Evolutionary conservation across 2,113 vertebrate genomes (phyloP).

Genomic region (Pelobates fuscus): DNA sequence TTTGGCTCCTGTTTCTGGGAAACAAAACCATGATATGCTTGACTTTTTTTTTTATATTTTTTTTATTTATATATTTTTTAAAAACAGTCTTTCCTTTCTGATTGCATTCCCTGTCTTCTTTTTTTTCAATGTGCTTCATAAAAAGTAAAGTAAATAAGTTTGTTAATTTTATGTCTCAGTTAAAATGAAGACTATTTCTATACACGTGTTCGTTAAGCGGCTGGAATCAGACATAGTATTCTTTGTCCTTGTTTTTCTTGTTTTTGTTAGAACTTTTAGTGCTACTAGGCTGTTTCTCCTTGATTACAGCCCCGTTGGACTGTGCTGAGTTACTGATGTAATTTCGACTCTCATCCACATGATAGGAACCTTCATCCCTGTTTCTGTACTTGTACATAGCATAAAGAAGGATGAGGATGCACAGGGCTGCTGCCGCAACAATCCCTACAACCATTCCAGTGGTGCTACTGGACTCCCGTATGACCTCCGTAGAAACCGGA

Average conservation of each 20-base stretch:
- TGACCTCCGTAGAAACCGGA: slow-evolving; percentile 85
- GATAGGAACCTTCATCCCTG: slow-evolving; percentile 95
- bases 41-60: slow-evolving; percentile 52
- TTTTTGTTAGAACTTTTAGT: slow-evolving; percentile 91
- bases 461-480: slow-evolving; percentile 94
- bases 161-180: slow-evolving; percentile 81
- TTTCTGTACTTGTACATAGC: slow-evolving; percentile 99
- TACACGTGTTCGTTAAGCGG: slow-evolving; percentile 80
- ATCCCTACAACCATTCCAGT: slow-evolving; percentile 98
- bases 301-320: slow-evolving; percentile 94
- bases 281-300: slow-evolving; percentile 92
- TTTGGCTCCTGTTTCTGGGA: slow-evolving; percentile 78
- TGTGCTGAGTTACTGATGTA: slow-evolving; percentile 99
- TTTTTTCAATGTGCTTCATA: slow-evolving; percentile 80
- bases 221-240: slow-evolving; percentile 96
- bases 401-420: slow-evolving; percentile 97
- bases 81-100: slow-evolving; percentile 80
- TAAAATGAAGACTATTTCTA: slow-evolving; percentile 94
- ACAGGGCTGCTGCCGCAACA: slow-evolving; percentile 90
- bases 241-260: slow-evolving; percentile 99
- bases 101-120: slow-evolving; percentile 80
- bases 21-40: slow-evolving; percentile 80
- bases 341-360: slow-evolving; percentile 97
- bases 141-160: slow-evolving; percentile 85
- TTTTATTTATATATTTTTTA: slow-evolving; percentile 59